phyloP scores from a whole-genome alignment of 2,797 vertebrate genomes.

The Anomalospiza imberbis region DNA sequence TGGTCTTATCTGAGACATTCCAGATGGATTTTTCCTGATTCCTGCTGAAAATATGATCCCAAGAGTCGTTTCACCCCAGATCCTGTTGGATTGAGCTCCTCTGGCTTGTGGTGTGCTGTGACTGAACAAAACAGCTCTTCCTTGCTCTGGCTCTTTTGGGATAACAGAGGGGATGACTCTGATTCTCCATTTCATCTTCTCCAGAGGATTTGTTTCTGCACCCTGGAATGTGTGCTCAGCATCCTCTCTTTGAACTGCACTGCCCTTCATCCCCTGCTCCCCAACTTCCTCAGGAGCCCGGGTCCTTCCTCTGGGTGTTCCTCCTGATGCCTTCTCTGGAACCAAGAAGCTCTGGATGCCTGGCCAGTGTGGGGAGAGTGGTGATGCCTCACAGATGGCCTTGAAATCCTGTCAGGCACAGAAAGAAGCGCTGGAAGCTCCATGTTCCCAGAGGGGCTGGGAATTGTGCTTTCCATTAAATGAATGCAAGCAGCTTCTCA shows the following conservation, averaged over 20 bases:
- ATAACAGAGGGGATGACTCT: neutral
- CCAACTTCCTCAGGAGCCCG: neutral
- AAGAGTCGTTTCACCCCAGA: neutral
- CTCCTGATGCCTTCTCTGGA: neutral
- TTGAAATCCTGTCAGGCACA: neutral
- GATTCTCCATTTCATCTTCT: neutral
- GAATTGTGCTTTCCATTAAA: neutral
- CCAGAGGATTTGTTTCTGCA: neutral
- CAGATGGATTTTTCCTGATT: neutral
- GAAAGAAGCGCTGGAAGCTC: neutral
- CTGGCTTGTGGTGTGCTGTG: neutral
- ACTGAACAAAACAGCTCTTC: neutral
- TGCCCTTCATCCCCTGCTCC: neutral
- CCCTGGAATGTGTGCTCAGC: neutral
- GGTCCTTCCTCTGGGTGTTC: neutral
- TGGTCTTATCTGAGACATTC: neutral
- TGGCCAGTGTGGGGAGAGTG: neutral
- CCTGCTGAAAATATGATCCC: neutral
- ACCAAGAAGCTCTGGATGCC: accelerated
- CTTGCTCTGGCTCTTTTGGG: neutral
- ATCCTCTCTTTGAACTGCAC: neutral
- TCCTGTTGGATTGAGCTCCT: neutral
- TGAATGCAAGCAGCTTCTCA: conserved; percentile 5
- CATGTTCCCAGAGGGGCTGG: neutral
- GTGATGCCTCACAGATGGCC: neutral